These are phyloP conservation scores for Drosophila lacertosa DNA, from an alignment of 1,140 invertebrate species.

Conservation along the genomic window DNA sequence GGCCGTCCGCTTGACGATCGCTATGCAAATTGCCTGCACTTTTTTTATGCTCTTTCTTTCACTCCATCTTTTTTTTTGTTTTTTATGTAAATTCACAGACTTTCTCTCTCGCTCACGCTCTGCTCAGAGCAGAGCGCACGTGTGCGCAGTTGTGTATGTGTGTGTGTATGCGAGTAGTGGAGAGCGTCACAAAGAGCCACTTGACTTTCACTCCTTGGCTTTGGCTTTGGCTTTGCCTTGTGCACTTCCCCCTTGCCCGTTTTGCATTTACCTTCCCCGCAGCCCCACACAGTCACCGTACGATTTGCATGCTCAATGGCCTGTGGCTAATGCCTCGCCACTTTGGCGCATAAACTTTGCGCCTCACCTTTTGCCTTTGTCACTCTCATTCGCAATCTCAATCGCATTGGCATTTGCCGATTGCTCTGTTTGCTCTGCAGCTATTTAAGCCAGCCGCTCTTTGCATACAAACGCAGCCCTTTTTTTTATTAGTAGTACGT, in stretches of 20 bases:
- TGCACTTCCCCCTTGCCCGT: conserved; percentile 2
- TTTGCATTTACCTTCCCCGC: conserved; percentile 16
- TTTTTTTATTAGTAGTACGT: conserved; percentile 26
- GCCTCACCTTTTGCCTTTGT: conserved; percentile 20
- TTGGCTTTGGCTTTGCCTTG: conserved; percentile 34
- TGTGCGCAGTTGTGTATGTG: no score
- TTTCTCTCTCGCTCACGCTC: conserved; percentile 21
- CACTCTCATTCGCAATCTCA: conserved; percentile 13
- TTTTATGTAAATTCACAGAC: conserved; percentile 9
- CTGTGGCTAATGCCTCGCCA: conserved; percentile 46
- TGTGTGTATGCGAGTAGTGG: conserved; percentile 4
- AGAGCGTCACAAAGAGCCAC: conserved; percentile 67
- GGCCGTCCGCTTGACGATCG: conserved; percentile 44
- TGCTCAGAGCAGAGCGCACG: no score
- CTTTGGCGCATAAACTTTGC: conserved; percentile 57
- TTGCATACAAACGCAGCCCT: conserved; percentile 47
- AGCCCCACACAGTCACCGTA: conserved; percentile 7
- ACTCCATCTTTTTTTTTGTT: background rate
- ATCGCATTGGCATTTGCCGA: conserved; percentile 15
- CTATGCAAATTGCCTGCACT: conserved; percentile 67
- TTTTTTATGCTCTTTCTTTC: conserved; percentile 15
- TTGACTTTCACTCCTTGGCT: conserved; percentile 71
- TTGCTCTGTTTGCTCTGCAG: conserved; percentile 20
- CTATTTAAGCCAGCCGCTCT: conserved; percentile 27
- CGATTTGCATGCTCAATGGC: conserved; percentile 58